Evolutionary conservation across 2,113 vertebrate genomes (phyloP), one percentile per base, ranked within the genome.

Genomic region (Ophthalmolycus amberensis): DNA sequence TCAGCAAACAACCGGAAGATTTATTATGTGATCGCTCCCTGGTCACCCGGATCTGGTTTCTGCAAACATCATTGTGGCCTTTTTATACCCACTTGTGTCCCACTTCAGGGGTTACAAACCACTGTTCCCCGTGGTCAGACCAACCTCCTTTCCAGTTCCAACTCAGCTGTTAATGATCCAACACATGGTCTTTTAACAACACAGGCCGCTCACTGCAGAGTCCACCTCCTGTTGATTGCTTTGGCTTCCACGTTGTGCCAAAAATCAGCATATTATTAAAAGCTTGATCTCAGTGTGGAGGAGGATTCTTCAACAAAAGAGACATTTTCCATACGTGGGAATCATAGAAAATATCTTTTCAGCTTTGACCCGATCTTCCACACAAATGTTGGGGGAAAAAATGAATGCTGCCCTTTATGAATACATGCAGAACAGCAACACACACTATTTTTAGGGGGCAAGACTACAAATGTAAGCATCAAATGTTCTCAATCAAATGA

Each of bases 401-500:
- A 44, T 56, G 58, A 56, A 83, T 32, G 1, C 29, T 69, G 22
- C 22, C 48, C 56, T 58, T 34, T 32, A 40, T 46, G 15, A 68
- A 38, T 37, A 16, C 5, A 81, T 48, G 75, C 2, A 29, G 7
- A 63, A 59, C 32, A 73, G 52, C n/a, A 75, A 74, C 56, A 38
- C 25, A 38, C 20, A 44, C 20, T 63, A 72, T 63, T 77, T 68
- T 38, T 50, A 25, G 48, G 44, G 71, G 84, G 81, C 77, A 74
- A 67, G 77, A 5, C 1, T 38, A 22, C 5, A 60, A 34, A 80
- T 76, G 68, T 72, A 74, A 75, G 68, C 64, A 82, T 62, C 10
- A 86, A 84, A 84, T 80, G 69, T 77, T 81, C 77, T 81, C 46
- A 82, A 87, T 85, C 27, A 76, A 79, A 76, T 29, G 3, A 10